phyloP scores from a whole-genome alignment of 2,113 vertebrate genomes.

The Phainopepla nitens region DNA sequence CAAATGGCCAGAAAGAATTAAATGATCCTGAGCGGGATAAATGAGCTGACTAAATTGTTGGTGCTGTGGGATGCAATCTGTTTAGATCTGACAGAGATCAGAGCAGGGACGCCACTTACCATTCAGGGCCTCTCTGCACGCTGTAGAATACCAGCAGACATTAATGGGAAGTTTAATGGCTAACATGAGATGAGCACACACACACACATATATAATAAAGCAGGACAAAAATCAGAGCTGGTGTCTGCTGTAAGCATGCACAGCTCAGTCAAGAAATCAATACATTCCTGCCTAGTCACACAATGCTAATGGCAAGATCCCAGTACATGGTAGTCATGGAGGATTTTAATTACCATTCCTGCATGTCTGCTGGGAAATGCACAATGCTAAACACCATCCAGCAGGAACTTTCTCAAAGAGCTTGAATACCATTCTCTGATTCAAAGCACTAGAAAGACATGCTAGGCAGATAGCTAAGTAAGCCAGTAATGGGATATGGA shows the following conservation, averaged over 20 bases:
- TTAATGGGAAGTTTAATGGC: neutral
- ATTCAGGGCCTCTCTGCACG: neutral
- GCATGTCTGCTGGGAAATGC: slow-evolving; percentile 31
- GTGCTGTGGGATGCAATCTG: neutral
- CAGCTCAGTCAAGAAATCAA: slow-evolving; percentile 5
- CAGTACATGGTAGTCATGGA: neutral
- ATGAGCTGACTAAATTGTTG: neutral
- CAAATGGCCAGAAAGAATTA: neutral
- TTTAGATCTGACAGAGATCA: neutral
- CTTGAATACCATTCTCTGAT: slow-evolving; percentile 29
- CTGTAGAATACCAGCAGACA: neutral
- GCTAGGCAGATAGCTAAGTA: slow-evolving; percentile 12
- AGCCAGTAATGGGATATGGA: slow-evolving; percentile 40
- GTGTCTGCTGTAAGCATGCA: neutral
- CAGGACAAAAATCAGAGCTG: neutral
- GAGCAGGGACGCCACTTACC: neutral
- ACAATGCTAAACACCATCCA: slow-evolving; percentile 13
- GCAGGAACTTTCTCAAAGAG: slow-evolving; percentile 7
- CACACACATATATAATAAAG: neutral
- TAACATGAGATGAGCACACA: neutral
- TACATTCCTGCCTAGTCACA: slow-evolving; percentile 38
- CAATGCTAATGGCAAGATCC: slow-evolving; percentile 9
- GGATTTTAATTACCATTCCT: slow-evolving; percentile 44
- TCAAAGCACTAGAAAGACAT: neutral
- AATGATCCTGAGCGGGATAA: neutral